phyloP scores from a whole-genome alignment of 2,797 vertebrate species.

The Rhynchonycteris naso region DNA sequence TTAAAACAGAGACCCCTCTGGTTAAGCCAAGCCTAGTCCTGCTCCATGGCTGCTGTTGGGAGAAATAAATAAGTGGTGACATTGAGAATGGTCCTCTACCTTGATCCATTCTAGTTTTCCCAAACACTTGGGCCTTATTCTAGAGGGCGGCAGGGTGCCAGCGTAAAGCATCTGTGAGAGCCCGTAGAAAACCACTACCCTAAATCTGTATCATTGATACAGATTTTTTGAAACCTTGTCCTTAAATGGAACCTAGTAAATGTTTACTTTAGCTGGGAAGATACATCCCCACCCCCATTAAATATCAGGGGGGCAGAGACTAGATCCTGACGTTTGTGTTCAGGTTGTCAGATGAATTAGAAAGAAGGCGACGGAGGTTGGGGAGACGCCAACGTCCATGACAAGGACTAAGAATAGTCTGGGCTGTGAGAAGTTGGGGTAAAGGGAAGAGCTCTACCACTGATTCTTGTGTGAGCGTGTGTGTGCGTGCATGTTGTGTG shows the following conservation, averaged over 20 bases:
- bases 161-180: not conserved
- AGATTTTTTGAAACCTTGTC: not conserved
- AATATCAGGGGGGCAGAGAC: not conserved
- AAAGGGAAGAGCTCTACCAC: not conserved
- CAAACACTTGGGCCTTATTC: not conserved
- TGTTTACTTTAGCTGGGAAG: not conserved
- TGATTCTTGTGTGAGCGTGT: not conserved
- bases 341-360: not conserved
- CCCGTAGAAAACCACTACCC: not conserved
- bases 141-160: not conserved
- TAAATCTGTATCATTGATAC: not conserved
- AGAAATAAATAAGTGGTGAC: conserved; percentile 16
- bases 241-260: not conserved
- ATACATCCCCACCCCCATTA: not conserved
- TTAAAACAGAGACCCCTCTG: conserved; percentile 49
- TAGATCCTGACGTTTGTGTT: not conserved
- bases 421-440: not conserved
- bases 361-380: not conserved
- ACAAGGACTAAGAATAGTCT: not conserved
- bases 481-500: not conserved
- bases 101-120: not conserved
- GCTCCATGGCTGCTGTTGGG: not conserved
- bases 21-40: not conserved
- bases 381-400: not conserved
- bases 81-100: not conserved